These are phyloP conservation scores for Yponomeuta malinellus DNA, from an alignment of 2,888 invertebrate species.

Conservation along the genomic window DNA sequence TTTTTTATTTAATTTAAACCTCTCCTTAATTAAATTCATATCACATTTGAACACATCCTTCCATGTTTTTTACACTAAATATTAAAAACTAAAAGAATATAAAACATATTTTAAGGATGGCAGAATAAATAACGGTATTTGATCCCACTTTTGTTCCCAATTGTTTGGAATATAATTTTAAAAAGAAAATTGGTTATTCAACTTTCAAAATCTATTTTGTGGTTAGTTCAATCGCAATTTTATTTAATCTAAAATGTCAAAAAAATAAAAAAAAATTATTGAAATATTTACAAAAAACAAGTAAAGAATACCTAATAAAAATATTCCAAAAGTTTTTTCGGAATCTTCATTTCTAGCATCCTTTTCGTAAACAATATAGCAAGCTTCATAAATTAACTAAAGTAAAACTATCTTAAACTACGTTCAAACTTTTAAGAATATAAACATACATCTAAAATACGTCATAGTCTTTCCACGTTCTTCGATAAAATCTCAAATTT, in stretches of 20 bases:
- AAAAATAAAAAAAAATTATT: too few relatives aligned
- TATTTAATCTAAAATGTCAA: too few relatives aligned
- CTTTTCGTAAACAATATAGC: too few relatives aligned
- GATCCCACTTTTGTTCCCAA: constrained; percentile 13
- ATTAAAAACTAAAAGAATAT: constrained; percentile 1
- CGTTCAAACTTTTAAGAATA: too few relatives aligned
- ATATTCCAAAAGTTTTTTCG: too few relatives aligned
- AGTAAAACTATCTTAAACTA: too few relatives aligned
- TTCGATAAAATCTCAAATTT: constrained; percentile 50
- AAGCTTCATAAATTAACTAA: too few relatives aligned
- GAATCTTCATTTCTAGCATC: too few relatives aligned
- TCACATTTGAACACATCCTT: constrained; percentile 75
- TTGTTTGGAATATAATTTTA: not conserved
- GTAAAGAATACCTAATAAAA: too few relatives aligned
- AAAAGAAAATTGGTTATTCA: not conserved
- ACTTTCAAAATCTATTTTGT: not conserved
- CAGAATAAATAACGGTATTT: not conserved
- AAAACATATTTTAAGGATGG: not conserved
- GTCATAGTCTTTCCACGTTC: constrained; percentile 27
- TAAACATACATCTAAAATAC: constrained; percentile 4
- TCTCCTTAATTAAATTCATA: constrained; percentile 68
- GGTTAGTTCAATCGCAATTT: too few relatives aligned
- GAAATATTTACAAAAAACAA: too few relatives aligned
- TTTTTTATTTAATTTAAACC: constrained; percentile 37
- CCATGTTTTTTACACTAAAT: constrained; percentile 22